These are phyloP conservation scores for Mesochorus sp. DNA, from an alignment of 2,888 invertebrate species.

Conservation along the genomic window DNA sequence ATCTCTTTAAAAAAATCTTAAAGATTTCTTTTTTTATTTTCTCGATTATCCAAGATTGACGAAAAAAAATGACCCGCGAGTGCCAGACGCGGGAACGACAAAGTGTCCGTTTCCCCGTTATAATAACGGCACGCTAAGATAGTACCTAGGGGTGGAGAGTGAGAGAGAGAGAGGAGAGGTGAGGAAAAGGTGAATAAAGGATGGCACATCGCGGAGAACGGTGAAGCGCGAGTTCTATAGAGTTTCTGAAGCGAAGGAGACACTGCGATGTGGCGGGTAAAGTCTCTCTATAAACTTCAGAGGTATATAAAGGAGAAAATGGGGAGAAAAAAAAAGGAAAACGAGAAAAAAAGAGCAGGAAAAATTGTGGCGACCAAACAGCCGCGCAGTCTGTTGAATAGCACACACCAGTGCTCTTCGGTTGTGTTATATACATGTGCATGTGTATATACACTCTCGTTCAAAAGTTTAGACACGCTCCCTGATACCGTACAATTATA, in stretches of 20 bases:
- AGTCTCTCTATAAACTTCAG: constrained; percentile 9
- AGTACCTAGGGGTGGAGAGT: too few species aligned
- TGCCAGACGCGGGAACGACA: background rate
- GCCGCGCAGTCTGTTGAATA: constrained; percentile 13
- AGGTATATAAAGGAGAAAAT: background rate
- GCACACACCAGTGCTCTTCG: constrained; percentile 16
- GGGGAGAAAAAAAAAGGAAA: background rate
- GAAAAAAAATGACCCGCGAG: constrained; percentile 1
- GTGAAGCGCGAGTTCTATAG: constrained; percentile 10
- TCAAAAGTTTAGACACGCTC: background rate
- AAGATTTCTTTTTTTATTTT: background rate
- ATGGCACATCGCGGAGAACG: constrained; percentile 20
- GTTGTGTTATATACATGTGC: background rate
- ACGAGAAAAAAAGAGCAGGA: constrained; percentile 3
- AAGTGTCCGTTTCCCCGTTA: constrained; percentile 40
- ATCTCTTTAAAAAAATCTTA: too few species aligned
- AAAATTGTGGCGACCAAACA: constrained; percentile 18
- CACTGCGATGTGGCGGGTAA: constrained; percentile 12
- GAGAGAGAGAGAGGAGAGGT: constrained; percentile 9
- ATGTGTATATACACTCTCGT: background rate
- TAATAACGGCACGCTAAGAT: constrained; percentile 25
- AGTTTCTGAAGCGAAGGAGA: constrained; percentile 22
- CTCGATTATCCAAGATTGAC: background rate
- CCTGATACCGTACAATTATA: too few species aligned
- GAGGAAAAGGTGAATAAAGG: constrained; percentile 9